Evolutionary conservation across 2,888 invertebrate species (phyloP), one percentile per base, ranked within the genome.

Genomic region (Bugulina stolonifera): DNA sequence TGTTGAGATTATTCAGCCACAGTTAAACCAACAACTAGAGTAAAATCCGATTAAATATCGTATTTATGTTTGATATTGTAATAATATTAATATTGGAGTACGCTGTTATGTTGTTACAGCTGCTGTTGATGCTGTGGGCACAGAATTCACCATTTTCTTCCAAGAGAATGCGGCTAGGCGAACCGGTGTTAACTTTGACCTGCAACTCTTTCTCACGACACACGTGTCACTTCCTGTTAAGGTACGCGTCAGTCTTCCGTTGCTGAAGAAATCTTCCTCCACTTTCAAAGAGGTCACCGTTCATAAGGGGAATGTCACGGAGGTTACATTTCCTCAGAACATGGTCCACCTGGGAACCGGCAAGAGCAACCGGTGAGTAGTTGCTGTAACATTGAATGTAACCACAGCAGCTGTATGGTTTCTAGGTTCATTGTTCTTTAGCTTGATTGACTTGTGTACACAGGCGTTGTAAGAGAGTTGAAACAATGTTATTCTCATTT

Each of bases 111-210:
- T 57, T 14, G 5, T 57, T 64, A 14, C 32, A 64, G 64, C 32
- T 14, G 25, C 64, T 32, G 64, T 64, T 29, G 64, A 64, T 64
- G 64, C 64, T 32, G 64, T 64, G 3, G 64, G 64, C 3, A 64
- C 64, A 64, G 64, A 64, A 32, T 64, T 64, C 34, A 64, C 64
- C 27, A 64, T 64, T 14, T 64, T 64, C 64, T 64, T 64, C 64
- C 64, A 64, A 64, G 64, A 64, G 64, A 64, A 64, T 64, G 64
- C 64, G 10, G 64, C 64, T 32, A 64, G 64, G 32, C 22, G 64
- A 64, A 27, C 27, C 10, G 32, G 32, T 32, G 10, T 29, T 27
- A 64, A 27, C 3, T 64, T 64, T 32, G 32, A 27, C 3, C 32
- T 64, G 34, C 64, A 64, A 32, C 64, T 64, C 25, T 64, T 64